Conservation (phyloP, 2,888 invertebrate species). For the Gastracanthus pulcherrimus region DNA sequence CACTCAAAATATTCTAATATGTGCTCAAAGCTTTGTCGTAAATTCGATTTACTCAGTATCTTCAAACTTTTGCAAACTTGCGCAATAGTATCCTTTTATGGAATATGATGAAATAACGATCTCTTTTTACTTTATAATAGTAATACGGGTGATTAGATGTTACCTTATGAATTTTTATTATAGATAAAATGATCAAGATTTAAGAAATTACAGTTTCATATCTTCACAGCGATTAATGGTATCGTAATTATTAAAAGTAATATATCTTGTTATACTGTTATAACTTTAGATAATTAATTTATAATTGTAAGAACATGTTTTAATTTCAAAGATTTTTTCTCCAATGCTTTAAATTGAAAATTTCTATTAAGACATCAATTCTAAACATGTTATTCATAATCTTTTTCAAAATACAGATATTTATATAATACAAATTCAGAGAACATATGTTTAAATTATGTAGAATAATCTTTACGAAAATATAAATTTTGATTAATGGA, state of each 20-base stretch:
- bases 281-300: too few species aligned
- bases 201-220: background rate
- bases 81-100: constrained; percentile 1
- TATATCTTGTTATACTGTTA: too few species aligned
- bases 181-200: background rate
- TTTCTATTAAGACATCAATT: background rate
- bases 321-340: too few species aligned
- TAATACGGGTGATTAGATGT: background rate
- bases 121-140: background rate
- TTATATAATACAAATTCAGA: background rate
- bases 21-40: background rate
- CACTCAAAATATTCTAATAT: background rate
- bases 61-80: background rate
- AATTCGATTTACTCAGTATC: background rate
- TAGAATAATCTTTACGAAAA: background rate
- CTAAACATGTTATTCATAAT: background rate
- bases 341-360: background rate
- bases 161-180: background rate
- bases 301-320: too few species aligned
- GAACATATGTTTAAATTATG: background rate
- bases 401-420: background rate
- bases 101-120: background rate
- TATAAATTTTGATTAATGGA: constrained; percentile 51
- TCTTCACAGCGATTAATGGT: too few species aligned
- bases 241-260: too few species aligned